Evolutionary conservation across 2,797 vertebrate species (phyloP).

Genomic region (Paramormyrops hopkinsi): DNA sequence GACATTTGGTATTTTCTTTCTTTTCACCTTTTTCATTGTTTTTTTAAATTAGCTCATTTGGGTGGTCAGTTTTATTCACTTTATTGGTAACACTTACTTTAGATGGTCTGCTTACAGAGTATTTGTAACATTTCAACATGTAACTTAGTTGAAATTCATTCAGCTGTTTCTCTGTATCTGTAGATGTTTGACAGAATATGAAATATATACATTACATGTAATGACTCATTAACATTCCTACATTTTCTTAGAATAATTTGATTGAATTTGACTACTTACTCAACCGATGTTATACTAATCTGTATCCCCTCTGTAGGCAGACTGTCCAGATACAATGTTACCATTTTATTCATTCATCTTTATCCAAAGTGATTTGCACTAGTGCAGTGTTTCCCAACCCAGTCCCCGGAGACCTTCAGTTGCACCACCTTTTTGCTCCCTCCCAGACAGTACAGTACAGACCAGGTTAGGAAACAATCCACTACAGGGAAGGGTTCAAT

Average conservation of each 20-base stretch:
- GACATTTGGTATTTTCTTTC: neutral
- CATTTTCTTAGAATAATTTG: neutral
- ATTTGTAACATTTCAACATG: neutral
- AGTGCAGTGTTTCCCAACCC: neutral
- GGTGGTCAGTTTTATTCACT: neutral
- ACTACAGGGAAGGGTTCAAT: neutral
- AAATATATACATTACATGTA: neutral
- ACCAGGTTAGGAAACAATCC: neutral
- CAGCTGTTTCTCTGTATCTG: neutral
- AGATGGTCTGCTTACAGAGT: neutral
- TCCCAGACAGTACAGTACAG: neutral
- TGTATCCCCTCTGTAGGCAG: neutral
- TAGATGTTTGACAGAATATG: neutral
- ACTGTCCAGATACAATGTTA: neutral
- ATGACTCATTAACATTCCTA: neutral
- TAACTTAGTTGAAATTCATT: neutral
- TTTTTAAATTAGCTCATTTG: neutral
- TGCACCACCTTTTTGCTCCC: neutral
- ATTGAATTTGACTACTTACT: neutral
- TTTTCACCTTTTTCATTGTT: neutral
- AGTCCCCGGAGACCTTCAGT: neutral
- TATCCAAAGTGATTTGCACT: neutral
- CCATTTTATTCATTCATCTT: neutral
- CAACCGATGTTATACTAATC: neutral
- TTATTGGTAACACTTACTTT: neutral